A percentile compares a stretch with the other conserved stretches of the same genome.
Evolutionary conservation across 2,797 vertebrate species (phyloP).

Genomic region (Bufotes viridis): DNA sequence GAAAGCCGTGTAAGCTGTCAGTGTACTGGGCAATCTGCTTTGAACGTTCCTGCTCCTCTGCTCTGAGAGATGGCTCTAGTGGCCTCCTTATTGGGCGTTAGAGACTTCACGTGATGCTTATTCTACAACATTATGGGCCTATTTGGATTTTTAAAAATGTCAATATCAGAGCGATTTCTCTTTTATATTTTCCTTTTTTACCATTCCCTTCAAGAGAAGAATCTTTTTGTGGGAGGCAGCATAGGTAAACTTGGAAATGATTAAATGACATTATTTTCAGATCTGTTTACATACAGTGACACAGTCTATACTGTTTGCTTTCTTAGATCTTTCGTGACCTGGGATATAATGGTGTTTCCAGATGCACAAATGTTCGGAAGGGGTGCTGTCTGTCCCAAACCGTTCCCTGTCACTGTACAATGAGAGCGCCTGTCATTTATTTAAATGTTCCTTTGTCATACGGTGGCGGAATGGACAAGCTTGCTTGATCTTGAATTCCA

Average conservation of each 20-base stretch:
- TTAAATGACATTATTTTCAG: neutral
- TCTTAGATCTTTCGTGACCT: neutral
- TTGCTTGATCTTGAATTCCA: slow-evolving; percentile 53
- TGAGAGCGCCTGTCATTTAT: slow-evolving; percentile 31
- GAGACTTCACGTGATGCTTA: no score
- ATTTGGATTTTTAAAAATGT: no score
- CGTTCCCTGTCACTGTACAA: slow-evolving; percentile 23
- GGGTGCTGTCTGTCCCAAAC: neutral
- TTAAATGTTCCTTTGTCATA: slow-evolving; percentile 37
- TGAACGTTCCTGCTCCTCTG: no score
- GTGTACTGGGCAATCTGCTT: no score
- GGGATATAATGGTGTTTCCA: neutral
- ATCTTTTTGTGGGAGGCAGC: neutral
- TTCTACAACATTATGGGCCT: no score
- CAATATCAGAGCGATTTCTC: no score
- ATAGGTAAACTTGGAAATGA: neutral
- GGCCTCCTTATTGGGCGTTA: no score
- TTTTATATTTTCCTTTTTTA: neutral
- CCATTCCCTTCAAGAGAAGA: neutral
- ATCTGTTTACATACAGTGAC: neutral
- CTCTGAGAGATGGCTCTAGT: no score
- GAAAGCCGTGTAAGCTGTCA: no score
- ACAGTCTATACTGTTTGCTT: neutral
- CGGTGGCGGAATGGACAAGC: slow-evolving; percentile 37
- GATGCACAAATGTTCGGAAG: neutral